These are phyloP conservation scores for Schizothorax lantsangensis DNA, from an alignment of 2,797 vertebrate genomes.

Conservation along the genomic window DNA sequence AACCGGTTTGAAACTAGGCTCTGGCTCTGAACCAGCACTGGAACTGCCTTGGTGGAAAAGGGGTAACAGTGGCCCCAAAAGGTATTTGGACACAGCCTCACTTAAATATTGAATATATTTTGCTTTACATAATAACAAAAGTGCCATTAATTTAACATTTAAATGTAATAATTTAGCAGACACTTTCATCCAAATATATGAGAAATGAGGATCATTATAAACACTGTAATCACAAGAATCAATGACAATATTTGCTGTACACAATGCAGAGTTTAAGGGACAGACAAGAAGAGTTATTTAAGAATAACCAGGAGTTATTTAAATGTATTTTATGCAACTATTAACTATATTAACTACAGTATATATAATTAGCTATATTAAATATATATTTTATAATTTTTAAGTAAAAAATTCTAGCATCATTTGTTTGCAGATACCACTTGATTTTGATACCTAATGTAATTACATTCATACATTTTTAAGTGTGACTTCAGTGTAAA, in stretches of 20 bases:
- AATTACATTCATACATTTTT: background rate
- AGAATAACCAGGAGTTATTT: background rate
- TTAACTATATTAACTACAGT: no score
- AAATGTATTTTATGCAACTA: background rate
- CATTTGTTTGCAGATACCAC: background rate
- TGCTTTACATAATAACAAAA: background rate
- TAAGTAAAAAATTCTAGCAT: background rate
- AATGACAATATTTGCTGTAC: background rate
- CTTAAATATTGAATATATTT: background rate
- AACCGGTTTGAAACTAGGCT: no score
- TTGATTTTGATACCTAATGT: background rate
- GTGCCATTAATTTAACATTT: background rate
- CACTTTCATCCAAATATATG: background rate
- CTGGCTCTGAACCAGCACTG: no score
- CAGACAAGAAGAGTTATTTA: background rate
- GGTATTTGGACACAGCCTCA: background rate
- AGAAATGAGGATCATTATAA: background rate
- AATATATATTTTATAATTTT: background rate
- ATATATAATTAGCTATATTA: background rate
- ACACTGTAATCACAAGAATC: background rate
- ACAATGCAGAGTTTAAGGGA: background rate
- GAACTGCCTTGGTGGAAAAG: no score
- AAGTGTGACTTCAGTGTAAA: background rate
- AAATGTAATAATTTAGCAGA: background rate
- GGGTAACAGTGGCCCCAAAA: background rate